Base-by-base conservation (phyloP, 1,140 invertebrate genomes). In the Drosophila bipectinata region DNA sequence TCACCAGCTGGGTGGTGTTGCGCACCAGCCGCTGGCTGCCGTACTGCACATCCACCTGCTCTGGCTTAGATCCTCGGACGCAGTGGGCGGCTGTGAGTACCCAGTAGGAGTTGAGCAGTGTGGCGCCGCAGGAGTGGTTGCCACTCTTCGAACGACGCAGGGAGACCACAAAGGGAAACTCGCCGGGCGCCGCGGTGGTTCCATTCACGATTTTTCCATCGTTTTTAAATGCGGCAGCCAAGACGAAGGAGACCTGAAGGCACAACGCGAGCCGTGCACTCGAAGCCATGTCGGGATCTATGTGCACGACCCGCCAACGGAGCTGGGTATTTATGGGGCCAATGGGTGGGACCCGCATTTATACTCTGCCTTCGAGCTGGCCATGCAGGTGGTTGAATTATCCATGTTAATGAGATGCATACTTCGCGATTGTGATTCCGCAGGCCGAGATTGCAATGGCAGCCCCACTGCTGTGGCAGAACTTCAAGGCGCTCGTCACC, bases 71-170 rank as follows among this genome's bases (percentile, higher is more conserved):
- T 21, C 51, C 14, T 0, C 45, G 62, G 7, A 92, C 82, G 60
- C 91, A 92, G 47, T 92, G 91, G 0, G 89, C 91, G 7, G 85
- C 90, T 0, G 90, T 91, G 10, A 91, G 32, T 2, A 79, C 69
- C 90, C 90, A 91, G n/a, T 51, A 44, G 0, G 77, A 62, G 56
- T 92, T 91, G 0, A 92, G 32, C 7, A 92, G 54, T 1, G 90
- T 81, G 12, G 68, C 91, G 1, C 92, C 92, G 48, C 92, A 92
- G 2, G 77, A 81, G 32, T 92, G 92, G 15, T 63, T 72, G 1
- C 89, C 89, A n/a, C 53, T 61, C 0, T 69, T 76, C 10, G 74
- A 62, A 5, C 83, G 89, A 0, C 90, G 77, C 48, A 91, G 49
- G 2, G 90, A 91, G 1, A 91, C 67, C n/a, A 83, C 52, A 12